These are phyloP conservation scores for Lycocerus yunnanus DNA, from an alignment of 2,888 invertebrate species.

Conservation along the genomic window DNA sequence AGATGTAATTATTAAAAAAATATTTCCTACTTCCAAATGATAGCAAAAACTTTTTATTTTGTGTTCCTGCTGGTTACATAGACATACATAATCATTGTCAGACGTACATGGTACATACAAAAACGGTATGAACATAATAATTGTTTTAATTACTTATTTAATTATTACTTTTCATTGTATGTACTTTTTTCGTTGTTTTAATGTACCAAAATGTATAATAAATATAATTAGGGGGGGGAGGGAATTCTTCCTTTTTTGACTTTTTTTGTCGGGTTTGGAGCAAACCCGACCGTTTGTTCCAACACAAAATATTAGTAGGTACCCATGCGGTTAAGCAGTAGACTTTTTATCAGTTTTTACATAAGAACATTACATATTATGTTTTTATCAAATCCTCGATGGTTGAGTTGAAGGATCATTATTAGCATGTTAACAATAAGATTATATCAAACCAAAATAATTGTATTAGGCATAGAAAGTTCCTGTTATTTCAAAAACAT, in stretches of 20 bases:
- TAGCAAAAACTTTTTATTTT: not conserved
- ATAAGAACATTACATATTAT: no score
- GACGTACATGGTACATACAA: no score
- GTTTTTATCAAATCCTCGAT: not conserved
- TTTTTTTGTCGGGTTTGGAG: no score
- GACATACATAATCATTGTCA: not conserved
- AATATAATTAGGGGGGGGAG: no score
- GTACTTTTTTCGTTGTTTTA: not conserved
- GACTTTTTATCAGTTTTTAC: no score
- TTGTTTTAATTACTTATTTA: not conserved
- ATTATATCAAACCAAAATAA: not conserved
- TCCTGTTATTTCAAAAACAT: not conserved
- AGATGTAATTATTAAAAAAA: not conserved
- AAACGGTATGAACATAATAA: no score
- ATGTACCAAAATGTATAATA: not conserved
- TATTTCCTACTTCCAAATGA: not conserved
- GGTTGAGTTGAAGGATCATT: not conserved
- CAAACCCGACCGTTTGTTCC: no score
- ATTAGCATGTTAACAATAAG: not conserved
- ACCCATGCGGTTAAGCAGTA: no score
- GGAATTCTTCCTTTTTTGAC: no score
- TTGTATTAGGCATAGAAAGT: not conserved
- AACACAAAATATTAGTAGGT: no score
- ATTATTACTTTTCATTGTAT: not conserved
- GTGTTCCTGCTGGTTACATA: no score